phyloP scores from a whole-genome alignment of 1,140 invertebrate species.

The Drosophila tani region DNA sequence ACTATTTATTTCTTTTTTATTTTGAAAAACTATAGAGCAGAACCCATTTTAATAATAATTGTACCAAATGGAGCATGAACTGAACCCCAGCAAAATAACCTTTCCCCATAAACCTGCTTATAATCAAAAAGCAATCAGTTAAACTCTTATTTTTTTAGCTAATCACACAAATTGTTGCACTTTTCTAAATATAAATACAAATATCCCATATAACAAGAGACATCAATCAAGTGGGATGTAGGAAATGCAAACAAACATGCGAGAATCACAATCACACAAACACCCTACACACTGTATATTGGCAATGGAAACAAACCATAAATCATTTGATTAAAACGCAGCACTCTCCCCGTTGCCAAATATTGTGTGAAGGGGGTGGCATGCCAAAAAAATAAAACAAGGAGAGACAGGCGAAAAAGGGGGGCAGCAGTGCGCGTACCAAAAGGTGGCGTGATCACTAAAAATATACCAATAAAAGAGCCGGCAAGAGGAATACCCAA shows the following conservation, averaged over 20 bases:
- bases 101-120: not conserved
- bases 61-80: not conserved
- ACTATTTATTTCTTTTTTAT: no score
- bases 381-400: not conserved
- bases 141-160: not conserved
- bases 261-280: not conserved
- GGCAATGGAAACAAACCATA: slow-evolving; percentile 39
- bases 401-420: not conserved
- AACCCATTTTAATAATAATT: not conserved
- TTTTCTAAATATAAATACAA: not conserved
- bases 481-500: slow-evolving; percentile 40
- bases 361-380: slow-evolving; percentile 1
- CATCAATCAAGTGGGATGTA: slow-evolving; percentile 44
- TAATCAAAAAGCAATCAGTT: not conserved
- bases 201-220: not conserved
- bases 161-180: slow-evolving; percentile 11
- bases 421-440: slow-evolving; percentile 14
- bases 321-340: slow-evolving; percentile 63
- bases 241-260: slow-evolving; percentile 19
- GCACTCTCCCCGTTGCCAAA: slow-evolving; percentile 15
- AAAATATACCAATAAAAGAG: slow-evolving; percentile 72
- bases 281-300: slow-evolving; percentile 8
- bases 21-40: no score
- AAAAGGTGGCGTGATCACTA: slow-evolving; percentile 77
- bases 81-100: no score